A percentile compares a stretch with the other conserved stretches of the same genome.
Evolutionary conservation across 2,113 vertebrate genomes (phyloP).

Genomic region (Tricholaema leucomelas): DNA sequence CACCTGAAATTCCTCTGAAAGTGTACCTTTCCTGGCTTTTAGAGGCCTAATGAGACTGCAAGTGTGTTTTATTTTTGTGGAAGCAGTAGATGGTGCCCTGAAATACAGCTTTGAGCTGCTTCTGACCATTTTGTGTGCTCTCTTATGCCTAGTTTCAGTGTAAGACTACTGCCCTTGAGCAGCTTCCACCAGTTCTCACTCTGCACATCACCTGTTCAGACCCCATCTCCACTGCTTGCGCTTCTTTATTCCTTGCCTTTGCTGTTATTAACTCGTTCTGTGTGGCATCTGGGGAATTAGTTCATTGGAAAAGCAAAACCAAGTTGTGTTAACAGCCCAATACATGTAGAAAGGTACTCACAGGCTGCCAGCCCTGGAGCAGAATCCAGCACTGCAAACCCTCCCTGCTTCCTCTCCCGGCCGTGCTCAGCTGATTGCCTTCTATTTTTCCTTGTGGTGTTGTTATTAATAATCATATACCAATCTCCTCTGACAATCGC

Average conservation of each 20-base stretch:
- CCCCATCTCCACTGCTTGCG: not conserved
- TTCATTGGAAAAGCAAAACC: conserved; percentile 11
- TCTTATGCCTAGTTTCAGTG: not conserved
- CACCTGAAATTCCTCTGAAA: not conserved
- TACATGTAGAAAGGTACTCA: not conserved
- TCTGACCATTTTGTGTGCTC: not conserved
- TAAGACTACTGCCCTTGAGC: not conserved
- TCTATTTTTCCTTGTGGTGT: conserved; percentile 60
- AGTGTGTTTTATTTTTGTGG: not conserved
- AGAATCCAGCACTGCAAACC: conserved; percentile 25
- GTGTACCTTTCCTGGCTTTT: not conserved
- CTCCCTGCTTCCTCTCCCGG: not conserved
- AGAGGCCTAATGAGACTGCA: not conserved
- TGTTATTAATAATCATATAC: conserved; percentile 63
- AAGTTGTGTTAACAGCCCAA: not conserved
- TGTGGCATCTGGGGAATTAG: conserved; percentile 20
- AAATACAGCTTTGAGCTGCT: not conserved
- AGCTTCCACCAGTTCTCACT: not conserved
- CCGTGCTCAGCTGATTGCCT: conserved; percentile 44
- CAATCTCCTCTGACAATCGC: conserved; percentile 52
- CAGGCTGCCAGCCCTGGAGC: conserved; percentile 20
- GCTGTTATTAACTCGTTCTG: conserved; percentile 25
- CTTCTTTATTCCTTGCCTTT: conserved; percentile 22
- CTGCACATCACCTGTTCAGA: not conserved
- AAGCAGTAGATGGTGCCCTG: not conserved